Evolutionary conservation across 2,888 invertebrate genomes (phyloP).

Genomic region (Gortyna flavago): DNA sequence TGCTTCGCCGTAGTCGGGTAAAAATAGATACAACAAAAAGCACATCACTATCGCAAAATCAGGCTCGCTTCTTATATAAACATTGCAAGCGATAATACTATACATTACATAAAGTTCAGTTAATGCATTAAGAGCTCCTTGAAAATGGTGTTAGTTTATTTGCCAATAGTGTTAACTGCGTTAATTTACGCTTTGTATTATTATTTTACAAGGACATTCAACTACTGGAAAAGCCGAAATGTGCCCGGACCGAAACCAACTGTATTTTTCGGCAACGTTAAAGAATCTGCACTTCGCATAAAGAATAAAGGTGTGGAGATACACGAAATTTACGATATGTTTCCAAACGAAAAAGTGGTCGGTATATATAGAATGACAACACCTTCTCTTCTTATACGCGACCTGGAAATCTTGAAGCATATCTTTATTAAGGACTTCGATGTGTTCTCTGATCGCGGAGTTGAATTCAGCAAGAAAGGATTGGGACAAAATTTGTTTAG

Average conservation of each 20-base stretch:
- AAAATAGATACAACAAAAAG: background rate
- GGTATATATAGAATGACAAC: slow-evolving; percentile 77
- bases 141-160: slow-evolving; percentile 41
- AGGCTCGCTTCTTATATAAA: slow-evolving; percentile 15
- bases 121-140: background rate
- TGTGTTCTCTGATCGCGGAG: slow-evolving; percentile 73
- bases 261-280: slow-evolving; percentile 74
- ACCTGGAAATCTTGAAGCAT: slow-evolving; percentile 77
- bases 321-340: slow-evolving; percentile 71
- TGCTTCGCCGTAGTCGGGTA: too few species aligned
- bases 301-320: slow-evolving; percentile 64
- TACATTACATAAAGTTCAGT: slow-evolving; percentile 24
- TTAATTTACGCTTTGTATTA: slow-evolving; percentile 60
- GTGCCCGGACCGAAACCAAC: slow-evolving; percentile 71
- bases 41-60: too few species aligned
- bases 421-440: slow-evolving; percentile 80
- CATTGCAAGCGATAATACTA: background rate
- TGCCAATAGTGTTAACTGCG: slow-evolving; percentile 32
- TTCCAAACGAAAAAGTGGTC: slow-evolving; percentile 76
- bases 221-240: slow-evolving; percentile 74
- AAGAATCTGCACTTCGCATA: slow-evolving; percentile 66
- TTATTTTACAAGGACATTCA: slow-evolving; percentile 74
- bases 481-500: slow-evolving; percentile 77
- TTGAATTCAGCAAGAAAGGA: slow-evolving; percentile 73
- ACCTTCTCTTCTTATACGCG: slow-evolving; percentile 74